A percentile compares a stretch with the other conserved stretches of the same genome.
These are phyloP conservation scores for Euzophera pinguis DNA, from an alignment of 2,888 invertebrate species.

Conservation along the genomic window DNA sequence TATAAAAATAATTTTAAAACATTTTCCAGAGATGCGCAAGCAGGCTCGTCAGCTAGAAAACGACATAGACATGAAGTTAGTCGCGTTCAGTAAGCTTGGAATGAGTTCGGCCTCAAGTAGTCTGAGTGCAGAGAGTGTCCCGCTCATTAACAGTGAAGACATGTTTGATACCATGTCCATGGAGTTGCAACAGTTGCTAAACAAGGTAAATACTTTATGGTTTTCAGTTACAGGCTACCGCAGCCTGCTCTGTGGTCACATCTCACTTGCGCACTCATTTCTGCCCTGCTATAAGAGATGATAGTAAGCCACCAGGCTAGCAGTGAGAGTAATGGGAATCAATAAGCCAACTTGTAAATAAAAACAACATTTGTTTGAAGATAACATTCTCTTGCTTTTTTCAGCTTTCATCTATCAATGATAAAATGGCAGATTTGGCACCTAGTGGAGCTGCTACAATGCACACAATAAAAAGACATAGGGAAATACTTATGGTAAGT, in stretches of 20 bases:
- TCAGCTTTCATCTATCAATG: slow-evolving; percentile 87
- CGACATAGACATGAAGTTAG: slow-evolving; percentile 97
- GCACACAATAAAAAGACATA: slow-evolving; percentile 96
- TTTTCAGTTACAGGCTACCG: too few relatives aligned
- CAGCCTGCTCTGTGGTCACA: too few relatives aligned
- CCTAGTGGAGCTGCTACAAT: slow-evolving; percentile 90
- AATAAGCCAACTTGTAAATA: too few relatives aligned
- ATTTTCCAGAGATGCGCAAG: slow-evolving; percentile 88
- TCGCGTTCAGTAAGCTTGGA: slow-evolving; percentile 96
- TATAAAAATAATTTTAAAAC: too few relatives aligned
- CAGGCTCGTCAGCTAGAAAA: slow-evolving; percentile 96
- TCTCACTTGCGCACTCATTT: too few relatives aligned
- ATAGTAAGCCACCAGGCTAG: too few relatives aligned
- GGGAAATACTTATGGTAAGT: slow-evolving; percentile 91
- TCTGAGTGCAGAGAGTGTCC: slow-evolving; percentile 86
- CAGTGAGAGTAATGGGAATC: too few relatives aligned
- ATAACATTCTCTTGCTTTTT: too few relatives aligned
- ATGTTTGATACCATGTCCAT: slow-evolving; percentile 95
- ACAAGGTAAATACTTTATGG: slow-evolving; percentile 87
- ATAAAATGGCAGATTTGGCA: slow-evolving; percentile 91
- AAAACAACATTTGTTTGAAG: too few relatives aligned
- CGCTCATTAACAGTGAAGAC: slow-evolving; percentile 92
- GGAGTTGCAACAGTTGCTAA: slow-evolving; percentile 93
- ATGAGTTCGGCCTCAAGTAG: slow-evolving; percentile 80
- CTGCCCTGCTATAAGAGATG: too few relatives aligned